Evolutionary conservation across 2,113 vertebrate genomes (phyloP), one percentile per base, ranked within the genome.

Genomic region (Onychostoma macrolepis): DNA sequence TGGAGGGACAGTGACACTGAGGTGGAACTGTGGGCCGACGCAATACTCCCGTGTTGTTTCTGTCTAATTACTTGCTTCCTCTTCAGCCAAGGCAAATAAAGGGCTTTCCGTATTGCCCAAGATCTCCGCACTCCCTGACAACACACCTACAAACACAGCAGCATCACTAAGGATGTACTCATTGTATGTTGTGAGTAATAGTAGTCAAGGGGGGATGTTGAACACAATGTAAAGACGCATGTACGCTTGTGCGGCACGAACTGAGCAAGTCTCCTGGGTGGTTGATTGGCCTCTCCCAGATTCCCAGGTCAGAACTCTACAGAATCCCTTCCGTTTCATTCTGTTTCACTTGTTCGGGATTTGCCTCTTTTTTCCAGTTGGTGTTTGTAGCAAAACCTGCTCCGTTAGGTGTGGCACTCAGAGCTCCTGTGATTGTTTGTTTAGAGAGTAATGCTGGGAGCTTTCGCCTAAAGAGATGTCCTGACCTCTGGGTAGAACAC

Each of bases 111-210:
- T 91, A 94, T 92, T 93, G 91, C 89, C 88, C 84, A 89, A 91
- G 72, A 83, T 53, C 87, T 89, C 91, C 90, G 89, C 91, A 93
- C 92, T 93, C 83, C 93, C 95, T 95, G 94, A 93, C 94, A 95
- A 95, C 95, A 90, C 19, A n/a, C 43, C 81, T 58, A 91, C 92
- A 95, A 95, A 96, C 81, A 83, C 94, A 95, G 86, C 90, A 71
- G 74, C 90, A 93, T 95, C 92, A 90, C 94, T 88, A 95, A 95
- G 94, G 94, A 95, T 94, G 93, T 93, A 89, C 93, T 92, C 91
- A 94, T 93, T 94, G 93, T 95, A 93, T 91, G 82, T 89, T 83
- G 58, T 69, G 6, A 84, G 89, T 91, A 87, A 84, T 87, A 90
- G 81, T 53, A 72, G 56, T 86, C 43, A 63, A 79, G 45, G 88